Base-by-base conservation (phyloP, 2,888 invertebrate genomes). In the Sturmia bella region DNA sequence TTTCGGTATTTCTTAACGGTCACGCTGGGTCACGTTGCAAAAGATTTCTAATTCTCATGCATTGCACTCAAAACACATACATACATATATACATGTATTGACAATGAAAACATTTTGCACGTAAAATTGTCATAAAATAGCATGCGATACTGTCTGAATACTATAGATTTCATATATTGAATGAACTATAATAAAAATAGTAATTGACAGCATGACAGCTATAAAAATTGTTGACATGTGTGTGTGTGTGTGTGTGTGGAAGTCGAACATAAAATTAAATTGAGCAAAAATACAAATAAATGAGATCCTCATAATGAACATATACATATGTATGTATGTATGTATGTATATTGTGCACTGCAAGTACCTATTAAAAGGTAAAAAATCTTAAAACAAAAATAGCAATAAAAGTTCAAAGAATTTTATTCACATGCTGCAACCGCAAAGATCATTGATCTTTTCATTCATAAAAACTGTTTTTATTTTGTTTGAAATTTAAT, bases 41-140 rank as follows among this genome's bases (percentile, higher is more conserved):
- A 17, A 56, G 32, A 15, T 37, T 56, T 75, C 27, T 19, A 50
- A 59, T 59, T 75, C 41, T 39, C 66, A 75, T 45, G 66, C 27
- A 19, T 41, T 41, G 39, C 17, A 19, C 13, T 32, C 27, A 43
- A 75, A 70, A 75, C 56, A 13, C 59, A 43, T 69, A 45, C 13
- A 27, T 27, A 7, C 9, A 37, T 64, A 45, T 13, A n/a, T n/a
- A n/a, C n/a, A n/a, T n/a, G n/a, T n/a, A n/a, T n/a, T n/a, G 63
- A 64, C 68, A 77, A 81, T 81, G 48, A 76, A 77, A 77, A 69
- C 77, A 81, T 81, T 78, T 81, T 81, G 74, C 77, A 77, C 73
- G 73, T 74, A 63, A 59, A 81, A 69, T 81, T 77, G 74, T 77
- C 81, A 69, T 81, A 77, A 77, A 81, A 73, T 69, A 63, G 63